phyloP scores from a whole-genome alignment of 2,113 vertebrate genomes.

The Entelurus aequoreus region DNA sequence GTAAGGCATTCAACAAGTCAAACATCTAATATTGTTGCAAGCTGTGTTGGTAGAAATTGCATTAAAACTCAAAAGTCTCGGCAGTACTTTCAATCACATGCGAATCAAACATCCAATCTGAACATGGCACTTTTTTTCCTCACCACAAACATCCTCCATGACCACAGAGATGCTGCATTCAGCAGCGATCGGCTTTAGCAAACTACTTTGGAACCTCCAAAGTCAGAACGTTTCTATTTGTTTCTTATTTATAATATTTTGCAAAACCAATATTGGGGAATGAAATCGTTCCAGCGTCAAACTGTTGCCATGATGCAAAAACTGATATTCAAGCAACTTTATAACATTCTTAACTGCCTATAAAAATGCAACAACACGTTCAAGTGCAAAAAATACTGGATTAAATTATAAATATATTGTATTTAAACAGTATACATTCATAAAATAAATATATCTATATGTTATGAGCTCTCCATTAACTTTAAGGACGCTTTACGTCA shows the following conservation, averaged over 20 bases:
- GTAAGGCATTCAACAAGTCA: constrained; percentile 48
- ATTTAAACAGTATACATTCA: no score
- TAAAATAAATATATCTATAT: no score
- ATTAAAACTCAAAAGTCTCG: background rate
- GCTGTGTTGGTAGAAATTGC: background rate
- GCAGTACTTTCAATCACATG: background rate
- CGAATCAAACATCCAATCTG: constrained; percentile 20
- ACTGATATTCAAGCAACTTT: no score
- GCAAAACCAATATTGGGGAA: background rate
- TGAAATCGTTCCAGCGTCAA: no score
- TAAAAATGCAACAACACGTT: no score
- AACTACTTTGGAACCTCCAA: background rate
- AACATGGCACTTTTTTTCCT: constrained; percentile 54
- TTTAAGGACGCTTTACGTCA: no score
- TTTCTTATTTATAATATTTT: constrained; percentile 1
- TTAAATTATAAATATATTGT: no score
- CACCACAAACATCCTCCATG: constrained; percentile 6
- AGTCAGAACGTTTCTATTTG: background rate
- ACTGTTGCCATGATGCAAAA: no score
- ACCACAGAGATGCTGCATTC: background rate
- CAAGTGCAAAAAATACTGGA: no score
- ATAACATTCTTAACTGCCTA: no score
- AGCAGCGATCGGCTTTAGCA: background rate
- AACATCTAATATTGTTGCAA: background rate
- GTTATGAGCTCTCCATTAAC: no score